Percentiles rank a stretch among this genome's conserved stretches.
Evolutionary conservation across 2,797 vertebrate genomes (phyloP).

Genomic region (Oophaga sylvatica): DNA sequence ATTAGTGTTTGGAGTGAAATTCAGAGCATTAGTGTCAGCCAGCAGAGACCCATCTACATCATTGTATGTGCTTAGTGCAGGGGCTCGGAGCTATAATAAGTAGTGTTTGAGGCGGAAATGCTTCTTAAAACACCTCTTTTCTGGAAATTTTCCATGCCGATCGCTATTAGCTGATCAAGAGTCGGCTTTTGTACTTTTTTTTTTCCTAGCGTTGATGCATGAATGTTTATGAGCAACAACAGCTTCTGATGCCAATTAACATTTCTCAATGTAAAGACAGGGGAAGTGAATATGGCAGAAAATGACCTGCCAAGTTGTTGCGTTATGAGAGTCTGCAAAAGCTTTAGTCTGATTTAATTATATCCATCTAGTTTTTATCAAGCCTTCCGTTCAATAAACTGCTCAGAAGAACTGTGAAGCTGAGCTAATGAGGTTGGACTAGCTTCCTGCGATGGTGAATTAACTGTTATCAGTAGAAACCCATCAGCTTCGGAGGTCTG

Average conservation of each 20-base stretch:
- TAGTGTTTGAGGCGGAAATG: slow-evolving; percentile 32
- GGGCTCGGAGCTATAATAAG: slow-evolving; percentile 38
- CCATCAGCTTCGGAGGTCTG: slow-evolving; percentile 38
- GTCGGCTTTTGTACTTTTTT: slow-evolving; percentile 24
- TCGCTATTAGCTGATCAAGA: slow-evolving; percentile 51
- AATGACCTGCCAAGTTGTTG: slow-evolving; percentile 57
- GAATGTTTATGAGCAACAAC: slow-evolving; percentile 59
- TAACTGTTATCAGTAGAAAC: slow-evolving; percentile 52
- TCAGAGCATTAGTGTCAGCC: slow-evolving; percentile 36
- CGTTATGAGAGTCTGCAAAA: slow-evolving; percentile 51
- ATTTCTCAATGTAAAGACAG: slow-evolving; percentile 60
- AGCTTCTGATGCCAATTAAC: slow-evolving; percentile 57
- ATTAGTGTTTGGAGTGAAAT: slow-evolving; percentile 37
- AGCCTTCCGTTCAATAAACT: slow-evolving; percentile 60
- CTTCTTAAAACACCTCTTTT: slow-evolving; percentile 36
- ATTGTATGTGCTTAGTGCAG: slow-evolving; percentile 38
- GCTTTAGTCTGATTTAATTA: slow-evolving; percentile 61
- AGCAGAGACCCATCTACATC: slow-evolving; percentile 40
- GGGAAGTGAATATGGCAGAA: slow-evolving; percentile 56
- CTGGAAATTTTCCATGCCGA: slow-evolving; percentile 51
- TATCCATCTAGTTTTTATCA: slow-evolving; percentile 62
- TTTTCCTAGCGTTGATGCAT: slow-evolving; percentile 42
- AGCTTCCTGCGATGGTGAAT: slow-evolving; percentile 47
- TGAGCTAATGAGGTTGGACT: slow-evolving; percentile 60
- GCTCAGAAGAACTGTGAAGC: slow-evolving; percentile 57